These are phyloP conservation scores for Gallinago nigripennis DNA, from an alignment of 2,797 vertebrate genomes.

Conservation along the genomic window DNA sequence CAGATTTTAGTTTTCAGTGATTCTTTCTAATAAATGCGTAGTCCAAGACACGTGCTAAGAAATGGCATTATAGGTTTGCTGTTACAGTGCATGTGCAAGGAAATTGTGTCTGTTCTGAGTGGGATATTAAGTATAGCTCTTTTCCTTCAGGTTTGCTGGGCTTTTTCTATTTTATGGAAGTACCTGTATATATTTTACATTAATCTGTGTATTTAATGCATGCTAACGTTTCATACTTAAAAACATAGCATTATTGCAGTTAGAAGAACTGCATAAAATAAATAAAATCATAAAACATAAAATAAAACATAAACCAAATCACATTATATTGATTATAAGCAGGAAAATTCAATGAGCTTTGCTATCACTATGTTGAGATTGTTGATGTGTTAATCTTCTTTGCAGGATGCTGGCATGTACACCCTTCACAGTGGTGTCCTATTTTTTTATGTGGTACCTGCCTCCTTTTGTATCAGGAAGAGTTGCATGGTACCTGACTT, in stretches of 20 bases:
- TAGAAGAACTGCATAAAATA: background rate
- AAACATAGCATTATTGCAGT: background rate
- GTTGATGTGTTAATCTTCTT: background rate
- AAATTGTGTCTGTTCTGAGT: background rate
- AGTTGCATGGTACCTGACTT: constrained; percentile 89
- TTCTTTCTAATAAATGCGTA: background rate
- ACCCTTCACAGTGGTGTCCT: constrained; percentile 88
- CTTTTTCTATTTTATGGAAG: background rate
- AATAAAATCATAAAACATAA: background rate
- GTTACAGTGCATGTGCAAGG: background rate
- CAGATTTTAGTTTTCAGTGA: background rate
- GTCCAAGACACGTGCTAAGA: background rate
- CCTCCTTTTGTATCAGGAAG: constrained; percentile 84
- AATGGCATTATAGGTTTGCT: background rate
- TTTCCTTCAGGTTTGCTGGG: background rate
- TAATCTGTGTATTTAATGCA: background rate
- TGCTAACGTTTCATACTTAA: background rate
- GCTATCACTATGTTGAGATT: background rate
- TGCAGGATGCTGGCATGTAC: constrained; percentile 91
- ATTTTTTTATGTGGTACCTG: constrained; percentile 95
- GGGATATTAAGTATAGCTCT: background rate
- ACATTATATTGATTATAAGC: background rate
- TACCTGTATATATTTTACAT: background rate
- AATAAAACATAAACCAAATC: background rate
- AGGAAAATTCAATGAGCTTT: background rate